Percentiles rank a stretch among this genome's conserved stretches.
Conservation (phyloP, 1,140 invertebrate genomes). For the Drosophila lacteicornis region DNA sequence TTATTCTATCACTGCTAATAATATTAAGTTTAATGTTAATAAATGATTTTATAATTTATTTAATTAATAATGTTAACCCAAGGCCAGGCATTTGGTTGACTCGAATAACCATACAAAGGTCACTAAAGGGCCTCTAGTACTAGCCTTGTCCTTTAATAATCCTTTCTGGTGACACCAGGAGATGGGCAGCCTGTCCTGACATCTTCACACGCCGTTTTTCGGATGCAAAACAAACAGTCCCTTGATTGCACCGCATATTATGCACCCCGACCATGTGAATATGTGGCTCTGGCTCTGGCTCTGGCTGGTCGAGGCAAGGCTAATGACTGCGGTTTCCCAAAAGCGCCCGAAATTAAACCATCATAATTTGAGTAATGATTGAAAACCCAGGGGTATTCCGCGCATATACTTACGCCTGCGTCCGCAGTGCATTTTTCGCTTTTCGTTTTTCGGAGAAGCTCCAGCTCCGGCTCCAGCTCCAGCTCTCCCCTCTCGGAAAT, state of each 20-base stretch:
- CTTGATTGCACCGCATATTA: constrained; percentile 70
- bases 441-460: background rate
- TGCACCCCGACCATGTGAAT: constrained; percentile 46
- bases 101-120: too few relatives aligned
- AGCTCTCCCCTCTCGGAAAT: background rate
- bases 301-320: constrained; percentile 21
- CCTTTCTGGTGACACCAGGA: background rate
- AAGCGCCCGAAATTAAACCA: constrained; percentile 74
- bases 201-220: constrained; percentile 3
- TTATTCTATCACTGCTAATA: too few relatives aligned
- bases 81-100: too few relatives aligned
- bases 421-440: constrained; percentile 14
- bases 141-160: too few relatives aligned
- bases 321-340: constrained; percentile 69
- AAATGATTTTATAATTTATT: too few relatives aligned
- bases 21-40: too few relatives aligned
- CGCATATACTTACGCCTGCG: constrained; percentile 37
- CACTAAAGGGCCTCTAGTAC: too few relatives aligned
- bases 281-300: background rate
- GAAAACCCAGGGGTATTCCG: constrained; percentile 77
- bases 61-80: too few relatives aligned
- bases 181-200: background rate
- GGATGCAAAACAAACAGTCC: constrained; percentile 64
- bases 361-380: constrained; percentile 82
- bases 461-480: background rate